Evolutionary conservation across 1,140 invertebrate species (phyloP), one percentile per base, ranked within the genome.

Genomic region (Calosoma granatense): DNA sequence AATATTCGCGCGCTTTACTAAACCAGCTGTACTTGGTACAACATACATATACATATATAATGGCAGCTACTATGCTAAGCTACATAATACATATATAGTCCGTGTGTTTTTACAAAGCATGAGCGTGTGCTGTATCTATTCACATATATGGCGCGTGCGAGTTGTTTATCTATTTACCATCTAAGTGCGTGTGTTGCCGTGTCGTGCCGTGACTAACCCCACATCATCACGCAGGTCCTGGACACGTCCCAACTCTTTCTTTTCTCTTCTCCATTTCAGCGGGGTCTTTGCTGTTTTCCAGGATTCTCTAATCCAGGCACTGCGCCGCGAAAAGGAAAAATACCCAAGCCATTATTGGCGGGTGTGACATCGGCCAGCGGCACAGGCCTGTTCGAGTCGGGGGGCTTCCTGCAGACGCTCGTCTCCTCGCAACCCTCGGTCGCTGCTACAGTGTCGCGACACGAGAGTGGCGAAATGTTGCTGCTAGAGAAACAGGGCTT

Each of bases 201-300:
- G 67, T 60, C 59, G 65, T 55, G 56, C 41, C 41, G 56, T 65
- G 62, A 66, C 64, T 68, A 64, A 67, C 64, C 56, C 52, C 54
- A 53, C 21, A 59, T n/a, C 58, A 56, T 65, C 62, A 65, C 62
- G 60, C 74, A 75, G 72, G 71, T 77, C 75, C 76, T 71, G 71
- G 72, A 65, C 63, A 63, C 64, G 63, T 72, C 72, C 69, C 73
- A 76, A 73, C 73, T 70, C 61, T 67, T 72, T 69, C 68, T 71
- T 74, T 78, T 74, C 75, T 76, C 71, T 80, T 78, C 72, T 75
- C 71, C 73, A 74, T 81, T 81, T 78, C 81, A 87, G 86, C 84
- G 85, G 69, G 86, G 83, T 69, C 81, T 88, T 72, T 89, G 86
- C 82, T 90, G 85, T 82, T 88, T 89, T 84, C 86, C 87, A 78